Evolutionary conservation across 1,140 invertebrate species (phyloP).

Genomic region (Conopomorpha cramerella): DNA sequence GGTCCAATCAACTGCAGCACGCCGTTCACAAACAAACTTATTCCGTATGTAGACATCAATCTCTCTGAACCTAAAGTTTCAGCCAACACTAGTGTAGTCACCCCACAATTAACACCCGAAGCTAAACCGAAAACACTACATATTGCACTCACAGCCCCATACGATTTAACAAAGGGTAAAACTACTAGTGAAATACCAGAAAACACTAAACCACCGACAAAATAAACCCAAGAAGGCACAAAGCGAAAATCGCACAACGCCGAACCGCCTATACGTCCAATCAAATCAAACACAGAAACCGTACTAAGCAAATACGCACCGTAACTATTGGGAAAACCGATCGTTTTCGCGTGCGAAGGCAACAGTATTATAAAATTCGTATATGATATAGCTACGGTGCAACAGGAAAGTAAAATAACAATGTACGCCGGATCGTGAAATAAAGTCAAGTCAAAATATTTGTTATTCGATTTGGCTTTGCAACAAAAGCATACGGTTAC

Average conservation of each 20-base stretch:
- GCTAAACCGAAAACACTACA: constrained; percentile 79
- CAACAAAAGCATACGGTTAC: constrained; percentile 44
- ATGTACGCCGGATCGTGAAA: constrained; percentile 79
- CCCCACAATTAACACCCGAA: constrained; percentile 82
- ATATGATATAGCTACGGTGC: constrained; percentile 82
- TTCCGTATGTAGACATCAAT: constrained; percentile 83
- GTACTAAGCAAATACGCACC: constrained; percentile 75
- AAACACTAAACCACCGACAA: constrained; percentile 74
- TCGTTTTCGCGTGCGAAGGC: constrained; percentile 72
- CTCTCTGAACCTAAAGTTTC: constrained; percentile 82
- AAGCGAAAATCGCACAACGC: constrained; percentile 74
- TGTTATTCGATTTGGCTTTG: constrained; percentile 50
- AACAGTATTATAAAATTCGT: constrained; percentile 84
- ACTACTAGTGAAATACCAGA: constrained; percentile 75
- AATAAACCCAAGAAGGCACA: constrained; percentile 81
- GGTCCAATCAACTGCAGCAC: constrained; percentile 79
- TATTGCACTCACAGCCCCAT: constrained; percentile 65
- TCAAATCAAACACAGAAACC: constrained; percentile 77
- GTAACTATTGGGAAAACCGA: constrained; percentile 71
- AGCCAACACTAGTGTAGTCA: constrained; percentile 84
- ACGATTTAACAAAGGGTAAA: constrained; percentile 67
- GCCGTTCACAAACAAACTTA: constrained; percentile 82
- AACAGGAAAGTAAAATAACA: constrained; percentile 81
- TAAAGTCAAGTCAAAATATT: constrained; percentile 77
- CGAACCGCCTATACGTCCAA: constrained; percentile 80